A percentile compares a stretch with the other conserved stretches of the same genome.
phyloP scores from a whole-genome alignment of 2,113 vertebrate genomes.

The Sinocyclocheilus rhinocerous region DNA sequence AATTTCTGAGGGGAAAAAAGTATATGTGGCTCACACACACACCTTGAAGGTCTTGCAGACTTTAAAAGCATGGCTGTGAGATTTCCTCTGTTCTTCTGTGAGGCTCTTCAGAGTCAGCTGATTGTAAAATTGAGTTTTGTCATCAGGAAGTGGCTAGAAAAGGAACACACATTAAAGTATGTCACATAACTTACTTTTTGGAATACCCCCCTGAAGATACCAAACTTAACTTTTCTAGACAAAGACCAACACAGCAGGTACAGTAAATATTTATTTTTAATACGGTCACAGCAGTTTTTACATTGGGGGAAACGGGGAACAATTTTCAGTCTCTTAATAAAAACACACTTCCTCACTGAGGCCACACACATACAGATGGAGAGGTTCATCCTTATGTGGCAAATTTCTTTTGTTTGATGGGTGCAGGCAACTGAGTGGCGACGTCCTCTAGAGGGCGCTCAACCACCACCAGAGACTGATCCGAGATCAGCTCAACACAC shows the following conservation, averaged over 20 bases:
- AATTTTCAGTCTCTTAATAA: not conserved
- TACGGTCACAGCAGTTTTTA: not conserved
- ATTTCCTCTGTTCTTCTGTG: constrained; percentile 70
- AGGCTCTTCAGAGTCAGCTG: constrained; percentile 81
- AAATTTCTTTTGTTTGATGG: constrained; percentile 91
- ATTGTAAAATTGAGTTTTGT: constrained; percentile 75
- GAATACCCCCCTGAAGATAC: not conserved
- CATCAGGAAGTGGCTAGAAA: constrained; percentile 84
- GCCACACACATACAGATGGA: constrained; percentile 7
- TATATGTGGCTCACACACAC: not conserved
- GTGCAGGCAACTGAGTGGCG: constrained; percentile 83
- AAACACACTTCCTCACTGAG: not conserved
- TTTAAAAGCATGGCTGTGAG: constrained; percentile 88
- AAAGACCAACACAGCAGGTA: not conserved
- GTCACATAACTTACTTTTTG: too few species aligned
- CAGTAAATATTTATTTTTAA: constrained; percentile 23
- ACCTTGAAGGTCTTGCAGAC: constrained; percentile 92
- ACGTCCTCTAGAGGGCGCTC: constrained; percentile 89
- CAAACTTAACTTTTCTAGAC: not conserved
- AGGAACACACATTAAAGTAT: not conserved
- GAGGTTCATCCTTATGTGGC: constrained; percentile 80
- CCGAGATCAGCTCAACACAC: constrained; percentile 81
- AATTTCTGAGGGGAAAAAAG: too few species aligned
- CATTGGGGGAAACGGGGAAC: not conserved
- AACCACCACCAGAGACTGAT: constrained; percentile 86